These are phyloP conservation scores for Diaperis boleti DNA, from an alignment of 2,888 invertebrate species.

Conservation along the genomic window DNA sequence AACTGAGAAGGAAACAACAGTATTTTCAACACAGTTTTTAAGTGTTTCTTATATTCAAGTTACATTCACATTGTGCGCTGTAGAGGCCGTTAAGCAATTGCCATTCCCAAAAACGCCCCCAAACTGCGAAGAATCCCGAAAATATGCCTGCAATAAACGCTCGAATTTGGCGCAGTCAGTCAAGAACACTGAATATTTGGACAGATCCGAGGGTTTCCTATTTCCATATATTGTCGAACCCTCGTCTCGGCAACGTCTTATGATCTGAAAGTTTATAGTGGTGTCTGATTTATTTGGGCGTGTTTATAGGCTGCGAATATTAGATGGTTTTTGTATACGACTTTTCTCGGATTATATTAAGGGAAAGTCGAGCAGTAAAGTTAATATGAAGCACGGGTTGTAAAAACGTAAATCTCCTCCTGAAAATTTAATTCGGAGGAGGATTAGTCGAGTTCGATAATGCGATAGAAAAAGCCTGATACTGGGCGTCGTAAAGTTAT, in stretches of 20 bases:
- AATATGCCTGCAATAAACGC: constrained; percentile 27
- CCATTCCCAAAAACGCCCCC: too few species aligned
- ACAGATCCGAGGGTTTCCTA: constrained; percentile 27
- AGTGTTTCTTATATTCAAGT: too few species aligned
- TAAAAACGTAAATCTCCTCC: constrained; percentile 29
- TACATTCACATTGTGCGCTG: too few species aligned
- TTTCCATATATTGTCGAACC: constrained; percentile 44
- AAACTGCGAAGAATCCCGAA: too few species aligned
- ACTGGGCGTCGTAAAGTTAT: constrained; percentile 47
- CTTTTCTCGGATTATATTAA: constrained; percentile 27
- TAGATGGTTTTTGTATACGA: constrained; percentile 44
- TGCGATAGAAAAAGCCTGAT: constrained; percentile 41
- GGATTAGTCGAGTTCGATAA: constrained; percentile 32
- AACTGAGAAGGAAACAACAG: too few species aligned
- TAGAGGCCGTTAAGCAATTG: too few species aligned
- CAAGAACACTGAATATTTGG: constrained; percentile 32
- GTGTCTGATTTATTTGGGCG: constrained; percentile 50
- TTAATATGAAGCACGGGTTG: constrained; percentile 27
- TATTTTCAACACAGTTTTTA: too few species aligned
- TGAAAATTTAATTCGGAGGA: constrained; percentile 32
- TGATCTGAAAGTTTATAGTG: constrained; percentile 51
- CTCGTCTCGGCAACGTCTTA: constrained; percentile 48
- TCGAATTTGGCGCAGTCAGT: constrained; percentile 38
- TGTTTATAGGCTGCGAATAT: constrained; percentile 51
- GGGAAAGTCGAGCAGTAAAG: constrained; percentile 28